Conservation (phyloP, 2,888 invertebrate species). For the Loripinus fragilis region DNA sequence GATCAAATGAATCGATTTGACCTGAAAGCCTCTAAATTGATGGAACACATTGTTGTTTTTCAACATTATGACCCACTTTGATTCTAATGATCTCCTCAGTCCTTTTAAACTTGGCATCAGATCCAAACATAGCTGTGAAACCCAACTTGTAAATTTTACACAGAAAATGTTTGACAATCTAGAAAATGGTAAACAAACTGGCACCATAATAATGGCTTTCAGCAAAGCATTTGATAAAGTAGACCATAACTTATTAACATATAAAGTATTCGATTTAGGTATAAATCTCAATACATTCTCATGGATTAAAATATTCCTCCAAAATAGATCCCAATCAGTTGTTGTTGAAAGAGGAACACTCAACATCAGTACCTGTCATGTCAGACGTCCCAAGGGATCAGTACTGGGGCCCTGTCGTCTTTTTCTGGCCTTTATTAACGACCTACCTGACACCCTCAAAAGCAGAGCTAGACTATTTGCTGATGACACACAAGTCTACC, state of each 20-base stretch:
- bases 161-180: constrained; percentile 12
- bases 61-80: constrained; percentile 32
- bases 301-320: constrained; percentile 24
- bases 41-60: constrained; percentile 40
- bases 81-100: constrained; percentile 22
- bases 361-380: not conserved
- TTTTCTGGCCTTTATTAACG: constrained; percentile 28
- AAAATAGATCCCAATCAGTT: not conserved
- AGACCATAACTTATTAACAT: not conserved
- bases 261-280: not conserved
- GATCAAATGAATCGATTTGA: too few species aligned
- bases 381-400: constrained; percentile 7
- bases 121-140: constrained; percentile 31
- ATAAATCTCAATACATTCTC: not conserved
- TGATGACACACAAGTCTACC: constrained; percentile 10
- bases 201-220: not conserved
- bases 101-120: constrained; percentile 7
- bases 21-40: constrained; percentile 43
- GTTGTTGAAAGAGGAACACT: constrained; percentile 19
- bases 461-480: constrained; percentile 21
- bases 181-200: not conserved
- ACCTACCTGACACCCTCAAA: constrained; percentile 21
- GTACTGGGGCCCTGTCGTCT: constrained; percentile 26
- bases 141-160: constrained; percentile 29
- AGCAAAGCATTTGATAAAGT: constrained; percentile 5